A percentile compares a stretch with the other conserved stretches of the same genome.
Evolutionary conservation across 2,888 invertebrate species (phyloP).

Genomic region (Hypena proboscidalis): DNA sequence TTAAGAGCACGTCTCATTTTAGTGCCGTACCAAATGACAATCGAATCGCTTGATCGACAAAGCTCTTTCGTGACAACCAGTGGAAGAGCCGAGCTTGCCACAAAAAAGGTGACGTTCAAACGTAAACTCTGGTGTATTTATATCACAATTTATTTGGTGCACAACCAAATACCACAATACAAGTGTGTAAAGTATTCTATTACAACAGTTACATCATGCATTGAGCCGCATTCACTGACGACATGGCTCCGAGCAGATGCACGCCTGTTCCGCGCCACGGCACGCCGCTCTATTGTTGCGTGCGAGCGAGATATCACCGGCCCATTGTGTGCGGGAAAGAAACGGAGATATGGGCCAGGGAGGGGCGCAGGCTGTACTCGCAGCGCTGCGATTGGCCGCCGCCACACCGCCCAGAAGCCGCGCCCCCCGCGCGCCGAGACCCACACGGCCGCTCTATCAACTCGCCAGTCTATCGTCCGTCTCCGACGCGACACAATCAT

Average conservation of each 20-base stretch:
- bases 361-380: conserved; percentile 73
- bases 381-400: conserved; percentile 62
- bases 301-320: conserved; percentile 52
- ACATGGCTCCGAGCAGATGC: conserved; percentile 77
- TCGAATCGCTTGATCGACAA: conserved; percentile 31
- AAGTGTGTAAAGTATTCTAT: conserved; percentile 57
- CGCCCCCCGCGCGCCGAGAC: conserved; percentile 67
- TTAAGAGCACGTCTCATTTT: conserved; percentile 10
- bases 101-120: conserved; percentile 42
- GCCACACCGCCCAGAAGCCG: conserved; percentile 66
- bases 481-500: conserved; percentile 78
- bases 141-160: conserved; percentile 48
- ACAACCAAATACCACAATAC: conserved; percentile 48
- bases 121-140: conserved; percentile 46
- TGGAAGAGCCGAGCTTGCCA: conserved; percentile 16
- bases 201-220: conserved; percentile 74
- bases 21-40: conserved; percentile 7
- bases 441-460: conserved; percentile 58
- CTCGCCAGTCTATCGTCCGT: conserved; percentile 78
- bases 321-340: conserved; percentile 50
- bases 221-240: conserved; percentile 62
- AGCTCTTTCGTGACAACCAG: conserved; percentile 6
- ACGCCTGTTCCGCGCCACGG: conserved; percentile 63
- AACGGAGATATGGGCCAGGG: conserved; percentile 53
- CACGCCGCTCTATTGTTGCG: conserved; percentile 58